Evolutionary conservation across 53 echinoderm and acorn worm species (phyloP).

Genomic region (Antedon mediterranea): DNA sequence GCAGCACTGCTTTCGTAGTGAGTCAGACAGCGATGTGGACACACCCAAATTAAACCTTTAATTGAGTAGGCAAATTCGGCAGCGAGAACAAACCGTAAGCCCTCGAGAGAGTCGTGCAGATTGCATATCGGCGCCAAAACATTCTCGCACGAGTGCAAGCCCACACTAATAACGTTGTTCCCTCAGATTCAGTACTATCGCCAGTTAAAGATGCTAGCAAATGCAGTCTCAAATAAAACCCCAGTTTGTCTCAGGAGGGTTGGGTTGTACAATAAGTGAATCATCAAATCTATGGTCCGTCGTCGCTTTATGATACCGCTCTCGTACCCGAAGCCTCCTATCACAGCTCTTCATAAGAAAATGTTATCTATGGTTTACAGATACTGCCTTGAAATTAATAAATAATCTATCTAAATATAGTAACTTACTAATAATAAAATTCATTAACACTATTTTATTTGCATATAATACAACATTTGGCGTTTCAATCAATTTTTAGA

Average conservation of each 20-base stretch:
- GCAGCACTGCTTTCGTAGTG: not conserved
- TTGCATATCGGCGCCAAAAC: not conserved
- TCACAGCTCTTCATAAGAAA: not conserved
- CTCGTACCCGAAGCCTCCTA: not conserved
- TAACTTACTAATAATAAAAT: not conserved
- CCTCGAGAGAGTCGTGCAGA: not conserved
- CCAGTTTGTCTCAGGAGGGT: not conserved
- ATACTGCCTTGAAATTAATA: not conserved
- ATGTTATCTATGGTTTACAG: not conserved
- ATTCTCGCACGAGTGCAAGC: not conserved
- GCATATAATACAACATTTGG: not conserved
- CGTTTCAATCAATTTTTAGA: not conserved
- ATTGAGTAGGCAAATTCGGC: not conserved
- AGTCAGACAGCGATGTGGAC: not conserved
- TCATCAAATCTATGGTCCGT: not conserved
- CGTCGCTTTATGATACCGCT: not conserved
- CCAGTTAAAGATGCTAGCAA: not conserved
- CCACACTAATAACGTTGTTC: not conserved
- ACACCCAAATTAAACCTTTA: slow-evolving; percentile 1
- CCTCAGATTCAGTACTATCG: not conserved
- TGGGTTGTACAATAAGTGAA: not conserved
- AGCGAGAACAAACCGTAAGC: not conserved
- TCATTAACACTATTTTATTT: not conserved
- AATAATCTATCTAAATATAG: not conserved
- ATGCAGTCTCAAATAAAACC: not conserved